phyloP scores from a whole-genome alignment of 2,888 invertebrate species.

The Lycophotia porphyrea region DNA sequence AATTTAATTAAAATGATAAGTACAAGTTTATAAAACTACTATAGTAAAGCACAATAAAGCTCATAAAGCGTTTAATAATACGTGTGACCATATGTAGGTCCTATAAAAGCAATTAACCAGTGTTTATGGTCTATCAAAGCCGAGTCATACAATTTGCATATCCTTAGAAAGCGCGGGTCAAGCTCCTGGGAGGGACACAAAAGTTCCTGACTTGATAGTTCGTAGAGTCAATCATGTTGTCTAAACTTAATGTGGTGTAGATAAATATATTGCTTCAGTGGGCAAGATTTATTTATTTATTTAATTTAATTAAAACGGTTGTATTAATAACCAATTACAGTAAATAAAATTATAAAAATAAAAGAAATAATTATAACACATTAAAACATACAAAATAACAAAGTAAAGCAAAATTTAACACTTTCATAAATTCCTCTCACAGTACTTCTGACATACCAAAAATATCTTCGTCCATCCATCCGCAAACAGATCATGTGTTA shows the following conservation, averaged over 20 bases:
- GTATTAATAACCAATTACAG: too few relatives aligned
- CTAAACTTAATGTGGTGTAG: constrained; percentile 1
- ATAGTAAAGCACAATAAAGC: background rate
- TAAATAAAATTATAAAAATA: too few relatives aligned
- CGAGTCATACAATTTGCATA: constrained; percentile 27
- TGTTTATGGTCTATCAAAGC: constrained; percentile 21
- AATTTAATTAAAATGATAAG: background rate
- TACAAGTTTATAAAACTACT: background rate
- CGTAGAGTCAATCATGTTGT: constrained; percentile 4
- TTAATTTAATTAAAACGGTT: too few relatives aligned
- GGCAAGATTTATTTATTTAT: too few relatives aligned
- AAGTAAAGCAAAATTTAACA: too few relatives aligned
- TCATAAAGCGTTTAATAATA: background rate
- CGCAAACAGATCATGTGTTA: too few relatives aligned
- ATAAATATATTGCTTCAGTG: background rate
- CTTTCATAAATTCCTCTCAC: too few relatives aligned
- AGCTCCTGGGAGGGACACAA: constrained; percentile 3
- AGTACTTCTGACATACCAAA: too few relatives aligned
- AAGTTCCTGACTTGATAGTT: background rate
- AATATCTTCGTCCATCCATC: too few relatives aligned
- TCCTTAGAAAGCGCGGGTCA: background rate
- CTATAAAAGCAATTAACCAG: constrained; percentile 23
- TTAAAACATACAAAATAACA: too few relatives aligned
- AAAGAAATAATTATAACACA: too few relatives aligned
- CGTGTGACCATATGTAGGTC: background rate